Evolutionary conservation across 2,113 vertebrate genomes (phyloP).

Genomic region (Carollia perspicillata): DNA sequence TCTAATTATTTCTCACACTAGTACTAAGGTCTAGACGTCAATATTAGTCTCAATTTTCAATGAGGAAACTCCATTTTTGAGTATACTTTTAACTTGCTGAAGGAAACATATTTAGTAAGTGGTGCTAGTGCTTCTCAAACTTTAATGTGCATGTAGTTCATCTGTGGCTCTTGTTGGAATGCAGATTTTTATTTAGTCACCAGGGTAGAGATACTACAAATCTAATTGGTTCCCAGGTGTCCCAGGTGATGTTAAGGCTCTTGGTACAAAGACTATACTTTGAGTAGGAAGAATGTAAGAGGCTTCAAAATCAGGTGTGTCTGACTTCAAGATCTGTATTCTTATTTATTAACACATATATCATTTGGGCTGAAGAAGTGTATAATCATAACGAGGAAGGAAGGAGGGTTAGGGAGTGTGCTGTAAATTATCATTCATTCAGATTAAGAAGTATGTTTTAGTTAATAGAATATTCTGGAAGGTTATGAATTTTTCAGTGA

Average conservation of each 20-base stretch:
- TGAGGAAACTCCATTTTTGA: not conserved
- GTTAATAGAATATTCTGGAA: not conserved
- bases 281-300: not conserved
- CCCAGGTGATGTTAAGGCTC: not conserved
- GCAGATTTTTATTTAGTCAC: not conserved
- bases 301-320: not conserved
- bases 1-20: not conserved
- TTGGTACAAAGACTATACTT: not conserved
- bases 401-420: not conserved
- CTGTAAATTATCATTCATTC: not conserved
- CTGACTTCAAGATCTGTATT: not conserved
- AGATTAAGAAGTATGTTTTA: not conserved
- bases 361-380: not conserved
- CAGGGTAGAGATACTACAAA: not conserved
- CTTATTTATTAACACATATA: not conserved
- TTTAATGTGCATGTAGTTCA: not conserved
- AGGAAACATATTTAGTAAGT: not conserved
- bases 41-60: not conserved
- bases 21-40: not conserved
- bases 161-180: not conserved
- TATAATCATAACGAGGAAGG: not conserved
- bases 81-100: not conserved
- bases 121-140: not conserved
- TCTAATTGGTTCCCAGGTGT: not conserved
- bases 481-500: not conserved